Conservation (phyloP, 2,113 vertebrate genomes). For the Pterocles gutturalis region DNA sequence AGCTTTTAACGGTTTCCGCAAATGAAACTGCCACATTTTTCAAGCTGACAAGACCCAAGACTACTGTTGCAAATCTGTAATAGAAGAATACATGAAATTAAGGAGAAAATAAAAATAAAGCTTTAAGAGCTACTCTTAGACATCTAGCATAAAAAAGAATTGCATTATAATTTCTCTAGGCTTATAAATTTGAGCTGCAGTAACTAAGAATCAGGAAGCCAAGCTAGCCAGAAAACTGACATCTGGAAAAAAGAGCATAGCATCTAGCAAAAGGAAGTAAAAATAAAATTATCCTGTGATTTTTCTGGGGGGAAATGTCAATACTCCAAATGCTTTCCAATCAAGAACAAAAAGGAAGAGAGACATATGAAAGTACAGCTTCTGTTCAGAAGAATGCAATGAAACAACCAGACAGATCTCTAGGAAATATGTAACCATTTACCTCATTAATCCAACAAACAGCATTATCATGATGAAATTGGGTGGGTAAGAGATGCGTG, state of each 20-base stretch:
- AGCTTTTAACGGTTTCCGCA: constrained; percentile 97
- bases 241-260: background rate
- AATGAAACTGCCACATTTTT: constrained; percentile 97
- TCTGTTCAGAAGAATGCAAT: background rate
- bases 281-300: background rate
- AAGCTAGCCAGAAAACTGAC: background rate
- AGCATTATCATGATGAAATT: constrained; percentile 97
- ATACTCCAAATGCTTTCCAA: background rate
- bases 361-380: background rate
- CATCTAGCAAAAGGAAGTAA: background rate
- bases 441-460: constrained; percentile 97
- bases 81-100: background rate
- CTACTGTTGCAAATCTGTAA: constrained; percentile 91
- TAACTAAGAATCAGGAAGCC: background rate
- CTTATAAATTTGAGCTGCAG: background rate
- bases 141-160: background rate
- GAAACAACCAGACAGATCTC: background rate
- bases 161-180: background rate
- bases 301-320: background rate
- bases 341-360: background rate
- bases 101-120: background rate
- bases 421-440: background rate
- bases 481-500: constrained; percentile 87
- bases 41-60: constrained; percentile 93
- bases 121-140: background rate